These are phyloP conservation scores for Orussus abietinus DNA, from an alignment of 1,140 invertebrate species.

Conservation along the genomic window DNA sequence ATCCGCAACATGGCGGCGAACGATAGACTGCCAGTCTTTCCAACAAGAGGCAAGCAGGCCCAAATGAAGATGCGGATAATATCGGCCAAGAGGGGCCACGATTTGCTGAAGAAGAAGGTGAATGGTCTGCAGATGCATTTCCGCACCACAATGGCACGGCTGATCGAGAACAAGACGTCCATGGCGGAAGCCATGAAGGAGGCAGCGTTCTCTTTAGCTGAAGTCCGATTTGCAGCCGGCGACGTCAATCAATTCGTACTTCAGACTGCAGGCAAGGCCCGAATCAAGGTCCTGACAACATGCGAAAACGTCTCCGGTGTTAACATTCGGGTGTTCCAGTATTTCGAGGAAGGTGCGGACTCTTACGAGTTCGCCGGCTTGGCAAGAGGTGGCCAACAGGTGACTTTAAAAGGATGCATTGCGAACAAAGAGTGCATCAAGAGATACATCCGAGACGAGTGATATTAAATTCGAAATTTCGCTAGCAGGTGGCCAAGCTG, in stretches of 20 bases:
- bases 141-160: conserved; percentile 62
- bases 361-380: conserved; percentile 67
- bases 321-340: conserved; percentile 65
- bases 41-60: no score
- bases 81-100: conserved; percentile 66
- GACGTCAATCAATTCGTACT: conserved; percentile 69
- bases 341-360: conserved; percentile 65
- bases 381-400: conserved; percentile 67
- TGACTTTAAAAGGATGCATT: conserved; percentile 7
- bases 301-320: conserved; percentile 74
- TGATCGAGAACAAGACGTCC: conserved; percentile 67
- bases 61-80: conserved; percentile 11
- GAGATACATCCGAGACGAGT: not conserved
- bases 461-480: not conserved
- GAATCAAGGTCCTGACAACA: conserved; percentile 64
- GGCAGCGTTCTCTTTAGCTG: conserved; percentile 69
- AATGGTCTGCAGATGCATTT: conserved; percentile 70
- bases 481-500: conserved; percentile 56
- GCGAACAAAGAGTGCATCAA: not conserved
- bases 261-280: conserved; percentile 68
- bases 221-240: conserved; percentile 68
- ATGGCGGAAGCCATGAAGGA: conserved; percentile 75
- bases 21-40: no score
- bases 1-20: no score
- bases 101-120: conserved; percentile 71